Evolutionary conservation across 1,140 invertebrate genomes (phyloP), one percentile per base, ranked within the genome.

Genomic region (Drosophila tropicalis): DNA sequence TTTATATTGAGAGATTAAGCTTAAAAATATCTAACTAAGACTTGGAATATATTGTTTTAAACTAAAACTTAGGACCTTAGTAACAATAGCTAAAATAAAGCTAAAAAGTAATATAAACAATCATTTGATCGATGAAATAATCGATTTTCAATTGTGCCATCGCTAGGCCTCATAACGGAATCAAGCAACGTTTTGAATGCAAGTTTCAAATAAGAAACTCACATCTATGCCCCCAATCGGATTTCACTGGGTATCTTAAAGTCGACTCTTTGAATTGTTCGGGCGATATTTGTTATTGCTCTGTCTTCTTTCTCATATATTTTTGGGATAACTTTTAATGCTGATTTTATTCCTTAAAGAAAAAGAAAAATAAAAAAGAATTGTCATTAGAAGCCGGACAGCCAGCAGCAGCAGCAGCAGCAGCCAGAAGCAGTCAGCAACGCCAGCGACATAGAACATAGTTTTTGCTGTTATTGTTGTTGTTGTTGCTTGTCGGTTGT

Each of bases 341-440:
- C 76, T 86, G 70, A 79, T 89, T 87, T 87, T 89, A 87, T 87
- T 87, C 83, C 80, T 87, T 87, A 76, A 87, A 83, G 19, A 51
- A 22, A 51, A 51, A 51, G 17, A 51, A 22, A 51, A 51, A 51
- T 17, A 51, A 19, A 12, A 51, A 22, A 83, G 83, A 89, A 71
- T 87, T 76, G 65, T 70, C 76, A 83, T 86, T 86, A 83, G 84
- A 80, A 71, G 83, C 84, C 79, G 81, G 44, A 51, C 44, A 51
- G 44, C 17, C 17, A 51, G 79, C 73, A 70, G 75, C 78, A 66
- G 54, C 34, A 25, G 5, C 55, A 15, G n/a, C 62, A 62, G 19
- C 17, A 51, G 76, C 70, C 78, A 66, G n/a, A n/a, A n/a, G 54
- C 34, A 25, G 5, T 5, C 55, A 15, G n/a, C 62, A 62, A 57